Conservation (phyloP, 1,140 invertebrate genomes). For the Coboldia fuscipes region DNA sequence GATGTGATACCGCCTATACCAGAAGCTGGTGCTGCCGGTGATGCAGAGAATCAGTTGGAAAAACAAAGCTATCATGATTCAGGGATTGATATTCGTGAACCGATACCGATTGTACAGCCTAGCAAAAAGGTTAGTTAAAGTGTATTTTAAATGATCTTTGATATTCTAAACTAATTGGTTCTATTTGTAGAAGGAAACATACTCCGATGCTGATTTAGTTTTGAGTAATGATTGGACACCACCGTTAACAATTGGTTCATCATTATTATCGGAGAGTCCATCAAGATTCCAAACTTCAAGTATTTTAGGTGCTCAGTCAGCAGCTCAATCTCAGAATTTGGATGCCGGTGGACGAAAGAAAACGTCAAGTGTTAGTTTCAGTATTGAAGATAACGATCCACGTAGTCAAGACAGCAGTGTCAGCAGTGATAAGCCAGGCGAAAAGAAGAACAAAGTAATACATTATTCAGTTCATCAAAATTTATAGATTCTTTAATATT, state of each 20-base stretch:
- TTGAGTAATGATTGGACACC: slow-evolving; percentile 64
- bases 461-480: no score
- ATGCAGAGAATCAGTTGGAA: slow-evolving; percentile 23
- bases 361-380: slow-evolving; percentile 51
- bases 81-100: slow-evolving; percentile 69
- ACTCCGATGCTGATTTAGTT: slow-evolving; percentile 68
- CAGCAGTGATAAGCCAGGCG: slow-evolving; percentile 27
- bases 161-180: not conserved
- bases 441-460: slow-evolving; percentile 40
- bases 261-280: slow-evolving; percentile 26
- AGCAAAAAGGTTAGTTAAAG: slow-evolving; percentile 9
- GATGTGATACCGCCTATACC: not conserved
- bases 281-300: slow-evolving; percentile 18
- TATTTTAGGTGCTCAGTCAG: slow-evolving; percentile 12
- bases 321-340: slow-evolving; percentile 21
- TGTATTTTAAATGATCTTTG: not conserved
- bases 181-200: slow-evolving; percentile 31
- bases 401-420: slow-evolving; percentile 10
- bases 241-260: slow-evolving; percentile 48
- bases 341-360: slow-evolving; percentile 32
- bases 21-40: not conserved
- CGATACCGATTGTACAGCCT: slow-evolving; percentile 28
- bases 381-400: slow-evolving; percentile 34
- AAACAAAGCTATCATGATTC: slow-evolving; percentile 70
- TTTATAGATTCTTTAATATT: not conserved